Evolutionary conservation across 1,140 invertebrate genomes (phyloP), one percentile per base, ranked within the genome.

Genomic region (Cherax destructor): DNA sequence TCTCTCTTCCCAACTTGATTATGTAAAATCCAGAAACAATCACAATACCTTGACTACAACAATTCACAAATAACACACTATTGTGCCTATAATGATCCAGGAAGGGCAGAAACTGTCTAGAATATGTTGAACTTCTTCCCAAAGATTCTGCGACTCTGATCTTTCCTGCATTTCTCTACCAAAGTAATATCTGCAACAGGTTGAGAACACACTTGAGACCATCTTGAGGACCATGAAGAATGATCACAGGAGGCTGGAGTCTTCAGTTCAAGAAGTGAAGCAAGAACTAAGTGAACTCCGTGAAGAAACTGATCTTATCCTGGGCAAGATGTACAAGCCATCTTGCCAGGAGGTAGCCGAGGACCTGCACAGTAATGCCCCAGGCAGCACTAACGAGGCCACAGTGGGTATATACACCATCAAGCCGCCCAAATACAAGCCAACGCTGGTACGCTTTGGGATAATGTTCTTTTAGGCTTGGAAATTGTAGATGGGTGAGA

Each of bases 281-380:
- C 65, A 65, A 1, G 83, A 85, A 41, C 16, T 85, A 6, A 41
- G 41, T 18, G 83, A 85, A 24, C 69, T 85, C 4, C 83, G 69
- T 18, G 69, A 85, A 41, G 83, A 85, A 41, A 85, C 69, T 18
- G 83, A 85, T 18, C 83, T 85, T 41, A 69, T 85, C 6, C 49
- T 85, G 2, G 83, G 65, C 10, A 47, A 85, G 69, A 85, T 85
- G 83, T 85, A 85, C 65, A 85, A 85, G 47, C 65, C 83, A 5
- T 85, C 83, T 18, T 85, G 83, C 21, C 83, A 85, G 7, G 83
- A 85, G n/a, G 69, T 85, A 11, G 83, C 83, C 47, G 30, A 85
- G 83, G 83, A 74, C 16, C 65, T 69, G 47, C 65, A 69, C 21
- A 65, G 74, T 4, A n/a, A 21, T 16, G 13, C 47, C 41, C 30